Evolutionary conservation across 2,888 invertebrate species (phyloP).

Genomic region (Paralinhomoeus sp.): DNA sequence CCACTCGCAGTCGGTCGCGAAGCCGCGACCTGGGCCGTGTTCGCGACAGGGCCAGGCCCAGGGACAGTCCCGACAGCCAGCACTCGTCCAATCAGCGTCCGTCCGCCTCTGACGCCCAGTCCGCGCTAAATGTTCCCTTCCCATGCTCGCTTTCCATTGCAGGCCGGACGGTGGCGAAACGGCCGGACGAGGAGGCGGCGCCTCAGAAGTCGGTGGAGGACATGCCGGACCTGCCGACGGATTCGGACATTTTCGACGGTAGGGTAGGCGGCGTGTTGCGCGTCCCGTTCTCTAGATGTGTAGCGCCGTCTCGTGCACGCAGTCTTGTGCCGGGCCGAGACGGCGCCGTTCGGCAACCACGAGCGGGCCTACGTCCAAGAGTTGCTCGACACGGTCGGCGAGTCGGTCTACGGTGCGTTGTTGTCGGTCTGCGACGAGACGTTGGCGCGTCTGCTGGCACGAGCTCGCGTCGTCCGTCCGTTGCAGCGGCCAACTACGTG

Average conservation of each 20-base stretch:
- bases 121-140: too few relatives aligned
- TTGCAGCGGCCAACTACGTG: slow-evolving; percentile 4
- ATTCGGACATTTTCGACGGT: slow-evolving; percentile 1
- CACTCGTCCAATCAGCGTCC: too few relatives aligned
- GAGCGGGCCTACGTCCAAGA: neutral
- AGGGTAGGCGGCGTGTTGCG: neutral
- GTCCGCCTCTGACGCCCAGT: too few relatives aligned
- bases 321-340: neutral
- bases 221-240: slow-evolving; percentile 3
- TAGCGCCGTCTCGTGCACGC: too few relatives aligned
- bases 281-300: too few relatives aligned
- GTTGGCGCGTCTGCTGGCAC: too few relatives aligned
- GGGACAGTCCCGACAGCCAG: too few relatives aligned
- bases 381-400: neutral
- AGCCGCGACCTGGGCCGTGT: neutral
- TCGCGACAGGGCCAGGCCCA: too few relatives aligned
- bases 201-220: neutral
- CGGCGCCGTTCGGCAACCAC: neutral
- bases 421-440: neutral
- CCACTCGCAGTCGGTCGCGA: neutral
- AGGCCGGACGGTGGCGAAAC: too few relatives aligned
- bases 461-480: neutral
- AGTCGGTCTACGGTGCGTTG: slow-evolving; percentile 1
- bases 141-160: too few relatives aligned
- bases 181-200: neutral